Base-by-base conservation (phyloP, 2,888 invertebrate genomes). In the Eledone cirrhosa region DNA sequence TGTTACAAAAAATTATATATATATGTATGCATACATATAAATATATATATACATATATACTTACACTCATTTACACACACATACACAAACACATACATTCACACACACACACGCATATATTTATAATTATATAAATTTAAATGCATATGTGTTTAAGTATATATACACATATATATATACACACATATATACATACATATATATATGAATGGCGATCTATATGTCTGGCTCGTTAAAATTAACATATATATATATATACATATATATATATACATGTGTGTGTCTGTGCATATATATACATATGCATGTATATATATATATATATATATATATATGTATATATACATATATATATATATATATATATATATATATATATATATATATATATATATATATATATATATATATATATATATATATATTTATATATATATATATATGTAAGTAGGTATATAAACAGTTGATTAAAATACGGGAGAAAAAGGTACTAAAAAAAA, bases 1-100 rank as follows among this genome's bases (percentile, higher is more conserved):
- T 41, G 11, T 41, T 11, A 65, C n/a, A 63, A 22, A 63, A 22
- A 63, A 63, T 22, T n/a, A 8, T 27, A 65, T 27, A 65, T 65
- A 65, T 65, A 65, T 24, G 24, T 65, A 24, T 24, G 24, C 29
- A 65, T 24, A 65, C 29, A 24, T 65, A 27, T 65, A 65, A 24
- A 24, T 65, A 65, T 65, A 65, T 65, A 11, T 65, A 65, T 65
- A 65, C 24, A 24, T 65, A 65, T 65, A 27, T 65, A 65, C 3
- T 24, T 27, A 24, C 11, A 65, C 24, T 7, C 11, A 67, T 13
- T 7, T 11, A 67, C 24, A 29, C 19, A 67, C 5, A 67, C 19
- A 65, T 2, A 27, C 24, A 65, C 24, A 27, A 3, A 27, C 24
- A 4, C 11, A 65, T 65, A 27, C 19, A 8, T 27, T 8, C 24